Percentiles rank a stretch among this genome's conserved stretches.
phyloP scores from a whole-genome alignment of 2,888 invertebrate species.

The Gnatocerus cornutus region DNA sequence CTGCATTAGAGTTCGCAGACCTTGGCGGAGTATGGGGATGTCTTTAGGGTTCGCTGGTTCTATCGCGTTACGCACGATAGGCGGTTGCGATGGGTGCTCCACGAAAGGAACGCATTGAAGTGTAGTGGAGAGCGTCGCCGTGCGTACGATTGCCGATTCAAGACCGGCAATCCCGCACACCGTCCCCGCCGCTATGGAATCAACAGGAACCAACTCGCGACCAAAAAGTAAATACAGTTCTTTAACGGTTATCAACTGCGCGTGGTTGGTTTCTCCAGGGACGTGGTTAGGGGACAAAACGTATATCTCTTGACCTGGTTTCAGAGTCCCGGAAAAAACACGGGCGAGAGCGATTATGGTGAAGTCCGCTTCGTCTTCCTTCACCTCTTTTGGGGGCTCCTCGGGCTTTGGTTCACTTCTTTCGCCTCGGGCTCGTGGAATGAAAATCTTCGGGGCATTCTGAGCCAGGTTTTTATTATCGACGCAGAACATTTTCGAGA shows the following conservation, averaged over 20 bases:
- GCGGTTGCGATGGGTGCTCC: conserved; percentile 84
- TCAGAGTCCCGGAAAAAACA: conserved; percentile 91
- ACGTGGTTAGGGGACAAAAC: conserved; percentile 92
- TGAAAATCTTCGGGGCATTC: conserved; percentile 83
- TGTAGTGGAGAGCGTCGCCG: conserved; percentile 89
- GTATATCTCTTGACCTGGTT: conserved; percentile 84
- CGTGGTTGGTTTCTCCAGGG: conserved; percentile 72
- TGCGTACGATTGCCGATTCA: conserved; percentile 88
- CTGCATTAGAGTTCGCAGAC: conserved; percentile 91
- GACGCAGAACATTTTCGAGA: conserved; percentile 93
- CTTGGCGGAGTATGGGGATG: conserved; percentile 81
- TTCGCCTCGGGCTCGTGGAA: conserved; percentile 73
- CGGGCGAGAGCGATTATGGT: conserved; percentile 92
- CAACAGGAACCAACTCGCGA: conserved; percentile 86
- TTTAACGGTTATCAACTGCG: conserved; percentile 78
- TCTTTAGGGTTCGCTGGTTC: conserved; percentile 90
- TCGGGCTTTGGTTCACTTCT: conserved; percentile 20
- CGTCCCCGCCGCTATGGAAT: conserved; percentile 91
- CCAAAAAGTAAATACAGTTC: conserved; percentile 95
- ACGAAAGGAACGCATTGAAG: conserved; percentile 90
- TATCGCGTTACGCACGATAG: conserved; percentile 94
- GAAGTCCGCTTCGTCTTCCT: conserved; percentile 50
- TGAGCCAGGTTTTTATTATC: conserved; percentile 84
- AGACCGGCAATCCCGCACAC: conserved; percentile 92
- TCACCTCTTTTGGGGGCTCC: background rate